phyloP scores from a whole-genome alignment of 1,140 invertebrate species.

The Zophobas morio region DNA sequence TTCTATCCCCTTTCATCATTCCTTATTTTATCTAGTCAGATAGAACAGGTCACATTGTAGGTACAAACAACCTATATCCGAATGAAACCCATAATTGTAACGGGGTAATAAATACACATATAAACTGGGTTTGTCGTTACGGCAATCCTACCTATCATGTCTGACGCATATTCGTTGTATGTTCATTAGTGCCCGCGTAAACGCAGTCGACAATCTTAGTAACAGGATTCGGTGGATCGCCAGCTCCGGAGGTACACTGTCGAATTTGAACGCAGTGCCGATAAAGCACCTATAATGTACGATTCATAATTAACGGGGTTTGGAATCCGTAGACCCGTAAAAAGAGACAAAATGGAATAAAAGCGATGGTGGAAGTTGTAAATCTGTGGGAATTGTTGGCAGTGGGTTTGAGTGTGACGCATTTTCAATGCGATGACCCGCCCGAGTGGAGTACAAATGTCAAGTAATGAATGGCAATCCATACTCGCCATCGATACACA shows the following conservation, averaged over 20 bases:
- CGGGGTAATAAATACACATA: no score
- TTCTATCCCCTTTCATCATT: no score
- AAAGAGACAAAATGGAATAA: conserved; percentile 33
- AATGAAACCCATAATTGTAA: no score
- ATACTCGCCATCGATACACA: conserved; percentile 48
- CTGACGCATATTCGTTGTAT: no score
- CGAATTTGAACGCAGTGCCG: conserved; percentile 24
- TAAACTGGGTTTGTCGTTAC: no score
- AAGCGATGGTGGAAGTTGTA: conserved; percentile 44
- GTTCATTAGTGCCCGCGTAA: no score
- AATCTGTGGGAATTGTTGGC: conserved; percentile 48
- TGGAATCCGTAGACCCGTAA: conserved; percentile 15
- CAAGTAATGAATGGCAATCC: conserved; percentile 50
- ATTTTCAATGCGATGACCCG: conserved; percentile 49
- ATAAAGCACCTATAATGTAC: conserved; percentile 38
- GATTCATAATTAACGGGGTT: conserved; percentile 35
- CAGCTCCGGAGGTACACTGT: neutral
- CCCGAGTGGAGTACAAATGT: conserved; percentile 52
- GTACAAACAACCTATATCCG: no score
- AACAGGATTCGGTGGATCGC: neutral
- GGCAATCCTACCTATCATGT: no score
- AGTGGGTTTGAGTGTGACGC: conserved; percentile 46
- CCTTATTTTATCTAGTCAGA: no score
- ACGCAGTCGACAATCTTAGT: no score
- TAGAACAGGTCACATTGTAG: no score